Conservation (phyloP, 2,113 vertebrate species). For the Scophthalmus maximus region DNA sequence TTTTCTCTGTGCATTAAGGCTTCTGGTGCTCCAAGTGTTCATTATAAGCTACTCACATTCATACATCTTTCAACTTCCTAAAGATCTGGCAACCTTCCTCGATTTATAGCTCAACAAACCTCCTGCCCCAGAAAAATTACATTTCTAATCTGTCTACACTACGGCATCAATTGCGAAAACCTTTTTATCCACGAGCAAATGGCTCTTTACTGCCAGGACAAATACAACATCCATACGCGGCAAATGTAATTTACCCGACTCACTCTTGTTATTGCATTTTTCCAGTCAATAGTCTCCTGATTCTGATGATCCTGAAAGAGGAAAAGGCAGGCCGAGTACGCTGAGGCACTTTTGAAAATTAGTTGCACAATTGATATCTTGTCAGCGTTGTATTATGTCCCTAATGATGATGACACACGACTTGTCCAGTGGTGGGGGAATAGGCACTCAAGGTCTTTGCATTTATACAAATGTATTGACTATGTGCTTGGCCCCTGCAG, state of each 20-base stretch:
- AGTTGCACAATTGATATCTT: constrained; percentile 66
- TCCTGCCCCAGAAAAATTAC: background rate
- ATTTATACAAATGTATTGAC: constrained; percentile 61
- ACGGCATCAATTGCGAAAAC: background rate
- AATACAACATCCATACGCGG: constrained; percentile 41
- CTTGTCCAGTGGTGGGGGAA: constrained; percentile 21
- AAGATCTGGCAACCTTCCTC: too few species aligned
- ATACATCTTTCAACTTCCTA: background rate
- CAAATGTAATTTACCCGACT: constrained; percentile 54
- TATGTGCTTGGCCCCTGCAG: constrained; percentile 40
- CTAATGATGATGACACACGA: constrained; percentile 67
- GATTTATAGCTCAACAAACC: background rate
- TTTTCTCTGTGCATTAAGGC: background rate
- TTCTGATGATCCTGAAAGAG: constrained; percentile 24
- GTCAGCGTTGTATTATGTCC: constrained; percentile 50
- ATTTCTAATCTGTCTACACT: constrained; percentile 29
- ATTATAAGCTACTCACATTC: constrained; percentile 2
- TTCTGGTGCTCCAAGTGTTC: background rate
- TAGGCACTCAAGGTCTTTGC: constrained; percentile 34
- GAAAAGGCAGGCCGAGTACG: constrained; percentile 1
- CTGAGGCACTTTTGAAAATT: constrained; percentile 69
- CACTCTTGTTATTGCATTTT: constrained; percentile 50
- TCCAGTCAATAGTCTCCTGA: constrained; percentile 57
- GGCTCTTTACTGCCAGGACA: constrained; percentile 29
- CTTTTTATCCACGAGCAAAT: constrained; percentile 28